phyloP scores from a whole-genome alignment of 2,888 invertebrate species.

The Orchestes rusci region DNA sequence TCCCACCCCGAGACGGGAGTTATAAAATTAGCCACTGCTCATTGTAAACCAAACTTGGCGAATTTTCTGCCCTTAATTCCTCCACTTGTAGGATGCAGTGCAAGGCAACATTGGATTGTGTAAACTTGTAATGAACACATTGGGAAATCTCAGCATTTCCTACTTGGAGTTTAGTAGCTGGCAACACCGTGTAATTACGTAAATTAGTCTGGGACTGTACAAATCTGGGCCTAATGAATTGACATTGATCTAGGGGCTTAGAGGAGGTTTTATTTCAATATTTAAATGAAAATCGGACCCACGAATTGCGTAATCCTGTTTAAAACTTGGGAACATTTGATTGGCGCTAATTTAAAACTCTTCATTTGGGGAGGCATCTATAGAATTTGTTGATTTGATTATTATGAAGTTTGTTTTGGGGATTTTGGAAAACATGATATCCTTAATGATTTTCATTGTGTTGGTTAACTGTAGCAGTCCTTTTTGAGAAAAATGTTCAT shows the following conservation, averaged over 20 bases:
- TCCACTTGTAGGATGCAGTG: slow-evolving; percentile 35
- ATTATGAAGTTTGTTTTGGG: background rate
- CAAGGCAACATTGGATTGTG: slow-evolving; percentile 28
- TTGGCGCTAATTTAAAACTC: slow-evolving; percentile 25
- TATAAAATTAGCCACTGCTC: slow-evolving; percentile 48
- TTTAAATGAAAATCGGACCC: slow-evolving; percentile 37
- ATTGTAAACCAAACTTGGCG: slow-evolving; percentile 50
- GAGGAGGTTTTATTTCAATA: slow-evolving; percentile 40
- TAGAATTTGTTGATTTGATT: slow-evolving; percentile 11
- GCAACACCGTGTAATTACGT: background rate
- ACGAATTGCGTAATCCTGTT: slow-evolving; percentile 23
- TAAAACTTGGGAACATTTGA: slow-evolving; percentile 22
- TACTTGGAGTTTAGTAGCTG: no score
- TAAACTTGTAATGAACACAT: background rate
- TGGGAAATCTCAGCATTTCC: background rate
- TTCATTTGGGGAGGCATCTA: slow-evolving; percentile 17
- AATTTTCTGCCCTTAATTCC: slow-evolving; percentile 46
- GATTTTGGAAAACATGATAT: no score
- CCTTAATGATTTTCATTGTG: no score
- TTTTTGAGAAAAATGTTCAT: no score
- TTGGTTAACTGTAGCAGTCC: no score
- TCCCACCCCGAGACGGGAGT: slow-evolving; percentile 39
- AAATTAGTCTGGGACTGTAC: slow-evolving; percentile 42
- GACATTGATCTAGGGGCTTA: slow-evolving; percentile 41
- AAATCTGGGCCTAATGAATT: slow-evolving; percentile 45